Percentiles rank a stretch among this genome's conserved stretches.
These are phyloP conservation scores for Marmota monax DNA, from an alignment of 2,113 vertebrate species.

Conservation along the genomic window DNA sequence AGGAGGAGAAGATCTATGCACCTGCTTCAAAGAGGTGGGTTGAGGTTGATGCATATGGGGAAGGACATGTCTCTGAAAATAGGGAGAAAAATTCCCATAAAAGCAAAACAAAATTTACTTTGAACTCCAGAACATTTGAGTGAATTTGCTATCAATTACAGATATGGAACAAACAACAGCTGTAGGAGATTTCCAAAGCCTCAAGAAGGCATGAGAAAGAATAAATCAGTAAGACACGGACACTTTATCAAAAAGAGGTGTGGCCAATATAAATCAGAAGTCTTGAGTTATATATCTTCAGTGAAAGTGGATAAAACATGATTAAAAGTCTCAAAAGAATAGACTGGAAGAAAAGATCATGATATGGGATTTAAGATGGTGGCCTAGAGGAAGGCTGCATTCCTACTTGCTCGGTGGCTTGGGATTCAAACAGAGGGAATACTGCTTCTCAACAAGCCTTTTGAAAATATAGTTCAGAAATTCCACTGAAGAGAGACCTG, in stretches of 20 bases:
- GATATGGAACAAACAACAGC: not conserved
- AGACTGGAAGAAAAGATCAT: not conserved
- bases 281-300: not conserved
- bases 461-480: too few species aligned
- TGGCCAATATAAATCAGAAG: not conserved
- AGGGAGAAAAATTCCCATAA: not conserved
- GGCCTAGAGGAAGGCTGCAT: too few species aligned
- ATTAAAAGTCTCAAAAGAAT: not conserved
- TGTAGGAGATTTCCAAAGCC: not conserved
- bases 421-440: too few species aligned
- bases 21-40: not conserved
- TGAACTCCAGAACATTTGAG: not conserved
- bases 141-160: not conserved
- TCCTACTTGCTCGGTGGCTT: too few species aligned
- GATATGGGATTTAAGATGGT: too few species aligned
- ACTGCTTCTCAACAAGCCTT: too few species aligned
- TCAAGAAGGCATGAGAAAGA: not conserved
- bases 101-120: slow-evolving; percentile 2
- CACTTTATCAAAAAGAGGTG: not conserved
- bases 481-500: too few species aligned
- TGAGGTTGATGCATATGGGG: not conserved
- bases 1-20: not conserved
- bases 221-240: not conserved
- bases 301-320: not conserved
- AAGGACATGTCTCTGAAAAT: not conserved